Evolutionary conservation across 2,797 vertebrate genomes (phyloP).

Genomic region (Clarias platycephalus): DNA sequence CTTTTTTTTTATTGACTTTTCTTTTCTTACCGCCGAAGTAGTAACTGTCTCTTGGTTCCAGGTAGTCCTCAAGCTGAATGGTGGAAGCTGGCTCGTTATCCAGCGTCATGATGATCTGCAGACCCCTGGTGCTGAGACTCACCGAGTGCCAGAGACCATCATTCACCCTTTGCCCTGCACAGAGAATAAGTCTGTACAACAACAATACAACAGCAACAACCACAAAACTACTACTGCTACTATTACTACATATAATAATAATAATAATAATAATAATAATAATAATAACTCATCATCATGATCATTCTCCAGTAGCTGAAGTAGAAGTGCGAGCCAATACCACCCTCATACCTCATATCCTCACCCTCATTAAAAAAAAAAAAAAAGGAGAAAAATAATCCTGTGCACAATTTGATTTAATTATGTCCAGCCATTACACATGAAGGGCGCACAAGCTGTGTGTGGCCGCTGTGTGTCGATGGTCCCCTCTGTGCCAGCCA

Average conservation of each 20-base stretch:
- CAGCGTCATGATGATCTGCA: constrained; percentile 81
- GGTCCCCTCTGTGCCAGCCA: constrained; percentile 62
- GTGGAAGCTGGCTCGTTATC: constrained; percentile 80
- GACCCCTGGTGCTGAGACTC: constrained; percentile 77
- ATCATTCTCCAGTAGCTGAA: background rate
- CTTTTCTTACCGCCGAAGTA: constrained; percentile 87
- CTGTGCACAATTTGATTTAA: constrained; percentile 56
- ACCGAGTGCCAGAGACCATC: constrained; percentile 94
- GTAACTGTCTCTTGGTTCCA: constrained; percentile 81
- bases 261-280: constrained; percentile 16
- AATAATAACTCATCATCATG: background rate
- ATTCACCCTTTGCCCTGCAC: constrained; percentile 80
- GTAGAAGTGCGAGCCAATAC: background rate
- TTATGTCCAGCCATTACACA: constrained; percentile 55
- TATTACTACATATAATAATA: background rate
- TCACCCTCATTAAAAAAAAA: background rate
- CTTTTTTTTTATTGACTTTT: background rate
- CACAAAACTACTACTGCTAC: too few species aligned
- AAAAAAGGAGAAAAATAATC: constrained; percentile 14
- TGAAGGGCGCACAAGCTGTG: constrained; percentile 62
- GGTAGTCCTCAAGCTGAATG: constrained; percentile 75
- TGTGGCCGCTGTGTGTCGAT: constrained; percentile 52
- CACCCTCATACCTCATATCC: background rate
- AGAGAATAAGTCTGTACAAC: background rate
- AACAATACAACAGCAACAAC: background rate